Evolutionary conservation across 2,797 vertebrate species (phyloP).

Genomic region (Melanotaenia nigrans): DNA sequence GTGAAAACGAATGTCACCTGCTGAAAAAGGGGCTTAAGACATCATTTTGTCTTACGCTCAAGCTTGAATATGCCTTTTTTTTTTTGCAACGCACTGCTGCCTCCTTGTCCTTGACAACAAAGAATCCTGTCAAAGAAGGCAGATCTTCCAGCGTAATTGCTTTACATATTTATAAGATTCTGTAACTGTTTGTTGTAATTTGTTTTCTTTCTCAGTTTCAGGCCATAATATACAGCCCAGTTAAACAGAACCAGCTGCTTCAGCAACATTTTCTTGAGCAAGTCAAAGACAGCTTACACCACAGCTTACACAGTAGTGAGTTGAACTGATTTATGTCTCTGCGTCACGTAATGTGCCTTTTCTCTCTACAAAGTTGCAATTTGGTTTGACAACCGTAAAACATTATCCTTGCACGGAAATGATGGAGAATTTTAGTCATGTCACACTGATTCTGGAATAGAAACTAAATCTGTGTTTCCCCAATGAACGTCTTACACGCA

Average conservation of each 20-base stretch:
- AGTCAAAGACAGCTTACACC: conserved; percentile 25
- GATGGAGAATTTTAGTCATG: conserved; percentile 51
- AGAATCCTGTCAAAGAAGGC: not conserved
- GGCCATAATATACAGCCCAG: conserved; percentile 9
- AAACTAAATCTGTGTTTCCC: conserved; percentile 27
- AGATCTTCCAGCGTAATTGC: not conserved
- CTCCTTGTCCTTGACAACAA: not conserved
- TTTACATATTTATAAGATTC: not conserved
- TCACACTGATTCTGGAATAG: conserved; percentile 45
- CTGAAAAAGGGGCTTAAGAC: not conserved
- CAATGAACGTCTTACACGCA: conserved; percentile 31
- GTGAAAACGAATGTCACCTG: conserved; percentile 16
- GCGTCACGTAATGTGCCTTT: conserved; percentile 35
- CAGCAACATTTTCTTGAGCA: conserved; percentile 26
- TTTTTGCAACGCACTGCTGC: not conserved
- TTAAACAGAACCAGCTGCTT: conserved; percentile 37
- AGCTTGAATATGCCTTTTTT: not conserved
- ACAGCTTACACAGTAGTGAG: not conserved
- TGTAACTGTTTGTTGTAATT: not conserved
- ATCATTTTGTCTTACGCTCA: not conserved
- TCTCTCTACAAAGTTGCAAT: conserved; percentile 54
- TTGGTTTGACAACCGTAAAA: conserved; percentile 55
- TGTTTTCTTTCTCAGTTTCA: conserved; percentile 1
- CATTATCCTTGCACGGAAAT: conserved; percentile 35
- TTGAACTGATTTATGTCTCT: conserved; percentile 38